These are phyloP conservation scores for Proterorhinus semilunaris DNA, from an alignment of 2,113 vertebrate genomes.

Conservation along the genomic window DNA sequence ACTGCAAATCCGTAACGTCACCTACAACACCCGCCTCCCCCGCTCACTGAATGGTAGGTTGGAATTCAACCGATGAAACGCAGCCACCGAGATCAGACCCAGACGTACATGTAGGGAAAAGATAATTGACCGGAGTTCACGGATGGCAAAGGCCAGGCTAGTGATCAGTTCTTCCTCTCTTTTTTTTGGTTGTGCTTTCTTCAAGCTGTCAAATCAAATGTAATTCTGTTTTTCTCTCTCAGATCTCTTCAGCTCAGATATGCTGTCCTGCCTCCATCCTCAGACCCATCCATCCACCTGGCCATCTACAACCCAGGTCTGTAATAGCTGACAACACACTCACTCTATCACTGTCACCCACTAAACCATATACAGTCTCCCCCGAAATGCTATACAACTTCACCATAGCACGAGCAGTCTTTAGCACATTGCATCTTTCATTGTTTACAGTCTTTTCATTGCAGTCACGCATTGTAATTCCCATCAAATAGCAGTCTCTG, in stretches of 20 bases:
- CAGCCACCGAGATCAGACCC: too few species aligned
- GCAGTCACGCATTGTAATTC: not conserved
- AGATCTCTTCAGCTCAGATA: slow-evolving; percentile 32
- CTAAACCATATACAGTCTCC: not conserved
- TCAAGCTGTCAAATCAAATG: slow-evolving; percentile 33
- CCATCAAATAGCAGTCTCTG: not conserved
- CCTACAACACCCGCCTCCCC: too few species aligned
- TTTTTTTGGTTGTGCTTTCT: not conserved
- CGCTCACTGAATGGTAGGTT: too few species aligned
- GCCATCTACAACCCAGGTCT: slow-evolving; percentile 25
- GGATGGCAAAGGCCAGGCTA: too few species aligned
- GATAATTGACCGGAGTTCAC: too few species aligned
- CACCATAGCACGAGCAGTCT: not conserved
- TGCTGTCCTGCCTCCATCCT: slow-evolving; percentile 21
- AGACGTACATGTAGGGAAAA: too few species aligned
- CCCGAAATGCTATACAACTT: not conserved
- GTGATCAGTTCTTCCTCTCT: too few species aligned
- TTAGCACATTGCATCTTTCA: not conserved
- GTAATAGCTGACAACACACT: slow-evolving; percentile 14
- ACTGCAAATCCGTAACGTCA: too few species aligned
- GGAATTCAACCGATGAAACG: too few species aligned
- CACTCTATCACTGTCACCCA: slow-evolving; percentile 43
- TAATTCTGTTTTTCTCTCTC: slow-evolving; percentile 15
- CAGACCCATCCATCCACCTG: slow-evolving; percentile 38
- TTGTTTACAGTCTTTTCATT: not conserved